Evolutionary conservation across 2,797 vertebrate species (phyloP).

Genomic region (Chrysocyon brachyurus): DNA sequence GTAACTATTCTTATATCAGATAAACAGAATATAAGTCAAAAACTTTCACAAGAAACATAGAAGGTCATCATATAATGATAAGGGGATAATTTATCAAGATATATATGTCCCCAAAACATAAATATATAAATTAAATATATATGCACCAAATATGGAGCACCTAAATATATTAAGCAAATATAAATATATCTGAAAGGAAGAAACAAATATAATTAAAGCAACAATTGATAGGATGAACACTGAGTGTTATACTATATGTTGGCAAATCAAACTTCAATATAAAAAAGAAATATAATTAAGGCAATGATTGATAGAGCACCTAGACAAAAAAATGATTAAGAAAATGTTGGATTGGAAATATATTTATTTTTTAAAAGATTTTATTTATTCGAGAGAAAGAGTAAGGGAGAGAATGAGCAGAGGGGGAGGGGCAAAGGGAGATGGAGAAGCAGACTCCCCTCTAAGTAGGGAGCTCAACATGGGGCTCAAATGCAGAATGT

Average conservation of each 20-base stretch:
- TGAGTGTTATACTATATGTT: no score
- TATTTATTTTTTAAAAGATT: neutral
- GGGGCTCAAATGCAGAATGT: no score
- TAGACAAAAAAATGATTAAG: neutral
- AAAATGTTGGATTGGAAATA: neutral
- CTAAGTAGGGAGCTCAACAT: no score
- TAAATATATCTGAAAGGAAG: neutral
- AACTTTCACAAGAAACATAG: neutral
- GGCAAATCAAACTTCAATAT: no score
- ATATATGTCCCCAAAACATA: neutral
- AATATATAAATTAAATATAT: neutral
- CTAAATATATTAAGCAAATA: slow-evolving; percentile 17
- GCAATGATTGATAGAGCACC: neutral
- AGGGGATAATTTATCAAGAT: neutral
- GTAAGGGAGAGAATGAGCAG: no score
- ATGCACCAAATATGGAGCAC: neutral
- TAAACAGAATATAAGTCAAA: neutral
- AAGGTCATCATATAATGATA: neutral
- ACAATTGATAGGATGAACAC: neutral
- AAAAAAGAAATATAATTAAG: neutral
- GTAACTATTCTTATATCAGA: neutral
- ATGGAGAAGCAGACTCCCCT: no score
- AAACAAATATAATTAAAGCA: neutral
- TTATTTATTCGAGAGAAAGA: no score
- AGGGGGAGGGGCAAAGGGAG: no score